phyloP scores from a whole-genome alignment of 2,888 invertebrate genomes.

The Hydriomena furcata region DNA sequence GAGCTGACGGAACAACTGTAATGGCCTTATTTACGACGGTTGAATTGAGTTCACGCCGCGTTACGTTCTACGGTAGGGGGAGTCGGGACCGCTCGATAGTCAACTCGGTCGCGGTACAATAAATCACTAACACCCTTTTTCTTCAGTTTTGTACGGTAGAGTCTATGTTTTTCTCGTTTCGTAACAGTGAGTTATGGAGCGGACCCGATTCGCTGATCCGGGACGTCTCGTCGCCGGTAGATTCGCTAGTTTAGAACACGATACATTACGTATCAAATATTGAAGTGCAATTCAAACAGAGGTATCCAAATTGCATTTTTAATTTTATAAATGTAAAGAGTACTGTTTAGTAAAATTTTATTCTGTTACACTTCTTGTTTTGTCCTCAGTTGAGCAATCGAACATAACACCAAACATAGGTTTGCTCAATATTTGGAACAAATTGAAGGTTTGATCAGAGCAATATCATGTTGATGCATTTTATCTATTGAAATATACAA shows the following conservation, averaged over 20 bases:
- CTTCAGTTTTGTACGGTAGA: too few relatives aligned
- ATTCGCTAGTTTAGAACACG: conserved; percentile 70
- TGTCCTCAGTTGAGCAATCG: conserved; percentile 30
- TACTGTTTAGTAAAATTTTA: conserved; percentile 26
- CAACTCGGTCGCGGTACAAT: neutral
- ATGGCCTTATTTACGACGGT: conserved; percentile 72
- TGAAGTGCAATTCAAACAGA: conserved; percentile 54
- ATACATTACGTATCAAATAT: conserved; percentile 47
- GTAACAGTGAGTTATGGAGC: conserved; percentile 6
- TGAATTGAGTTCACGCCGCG: conserved; percentile 39
- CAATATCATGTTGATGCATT: conserved; percentile 26
- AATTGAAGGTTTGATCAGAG: conserved; percentile 27
- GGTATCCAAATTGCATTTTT: conserved; percentile 54
- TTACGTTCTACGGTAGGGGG: neutral
- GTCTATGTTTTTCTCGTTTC: too few relatives aligned
- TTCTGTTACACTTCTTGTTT: conserved; percentile 11
- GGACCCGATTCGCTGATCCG: conserved; percentile 13
- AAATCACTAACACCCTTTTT: too few relatives aligned
- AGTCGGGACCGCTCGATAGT: conserved; percentile 3
- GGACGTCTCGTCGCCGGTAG: conserved; percentile 47
- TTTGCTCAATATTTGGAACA: conserved; percentile 34
- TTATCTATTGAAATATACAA: conserved; percentile 37
- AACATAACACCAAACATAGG: conserved; percentile 29
- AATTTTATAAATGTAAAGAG: conserved; percentile 38
- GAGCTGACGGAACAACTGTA: conserved; percentile 51